Base-by-base conservation (phyloP, 2,888 invertebrate genomes). In the Ditula angustiorana region DNA sequence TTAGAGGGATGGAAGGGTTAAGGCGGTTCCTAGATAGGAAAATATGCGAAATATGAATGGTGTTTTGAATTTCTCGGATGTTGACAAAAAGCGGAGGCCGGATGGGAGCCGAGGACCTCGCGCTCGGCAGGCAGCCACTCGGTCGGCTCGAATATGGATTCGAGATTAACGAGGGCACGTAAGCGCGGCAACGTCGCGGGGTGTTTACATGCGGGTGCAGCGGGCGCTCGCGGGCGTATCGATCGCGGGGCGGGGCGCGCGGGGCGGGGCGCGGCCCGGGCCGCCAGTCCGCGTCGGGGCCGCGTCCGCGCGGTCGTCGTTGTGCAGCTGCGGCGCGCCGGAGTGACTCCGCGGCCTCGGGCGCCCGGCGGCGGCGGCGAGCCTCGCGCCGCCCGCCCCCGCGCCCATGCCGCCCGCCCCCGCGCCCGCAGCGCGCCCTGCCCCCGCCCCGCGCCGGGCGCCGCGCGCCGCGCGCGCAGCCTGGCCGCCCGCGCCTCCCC, bases 161-260 rank as follows among this genome's bases (percentile, higher is more conserved):
- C 86, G 84, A 88, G 87, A 88, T 87, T 86, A 86, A 86, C 84
- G 83, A 82, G 86, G 85, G 75, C 94, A 93, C 87, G 93, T 76
- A 73, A 74, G 67, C 72, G 75, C 68, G 67, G 69, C 71, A 47
- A 57, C 46, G 53, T 47, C 96, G 95, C 74, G 96, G 96, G 85
- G 95, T 96, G 96, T 96, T 96, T 94, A 95, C 95, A 73, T 94
- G 90, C 71, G 92, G 93, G 64, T 91, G 94, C 78, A 93, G 93
- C 72, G 93, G 94, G 74, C 86, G 79, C 75, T 71, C 77, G 82
- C 75, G 78, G 79, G 78, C 68, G 71, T 66, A 67, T 69, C 66
- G 67, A 67, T 67, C 71, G 78, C 69, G 69, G 76, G 72, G 76
- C 73, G 83, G 80, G 77, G 82, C 75, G 77, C 61, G 61, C 23